phyloP scores from a whole-genome alignment of 2,888 invertebrate species.

The Diabrotica balteata region DNA sequence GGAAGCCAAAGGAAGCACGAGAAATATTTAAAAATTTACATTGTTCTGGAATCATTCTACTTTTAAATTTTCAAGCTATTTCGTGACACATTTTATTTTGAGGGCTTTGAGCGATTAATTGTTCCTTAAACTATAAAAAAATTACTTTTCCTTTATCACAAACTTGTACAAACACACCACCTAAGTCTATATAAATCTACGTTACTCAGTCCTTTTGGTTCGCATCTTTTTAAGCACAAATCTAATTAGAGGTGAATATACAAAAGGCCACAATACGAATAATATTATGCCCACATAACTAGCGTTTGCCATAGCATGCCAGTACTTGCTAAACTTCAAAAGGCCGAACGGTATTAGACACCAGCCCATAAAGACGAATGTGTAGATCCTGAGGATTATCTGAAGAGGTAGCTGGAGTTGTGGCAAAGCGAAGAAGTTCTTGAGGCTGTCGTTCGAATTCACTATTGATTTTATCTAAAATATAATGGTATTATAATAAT shows the following conservation, averaged over 20 bases:
- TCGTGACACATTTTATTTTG: no score
- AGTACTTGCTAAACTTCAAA: constrained; percentile 74
- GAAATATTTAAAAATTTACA: no score
- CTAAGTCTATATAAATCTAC: no score
- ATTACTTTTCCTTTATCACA: no score
- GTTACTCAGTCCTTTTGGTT: constrained; percentile 15
- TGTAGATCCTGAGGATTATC: constrained; percentile 73
- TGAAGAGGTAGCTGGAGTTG: constrained; percentile 62
- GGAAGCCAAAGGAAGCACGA: no score
- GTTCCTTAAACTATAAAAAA: no score
- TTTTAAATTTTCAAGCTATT: no score
- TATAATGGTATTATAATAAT: no score
- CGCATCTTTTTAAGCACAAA: constrained; percentile 35
- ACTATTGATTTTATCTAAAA: constrained; percentile 66
- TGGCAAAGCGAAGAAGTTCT: constrained; percentile 59
- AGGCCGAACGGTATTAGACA: constrained; percentile 78
- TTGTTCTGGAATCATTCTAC: no score
- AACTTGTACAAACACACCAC: no score
- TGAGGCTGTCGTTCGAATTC: constrained; percentile 62
- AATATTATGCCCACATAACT: constrained; percentile 75
- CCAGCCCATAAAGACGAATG: constrained; percentile 85
- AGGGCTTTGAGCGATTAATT: no score
- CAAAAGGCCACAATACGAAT: constrained; percentile 71
- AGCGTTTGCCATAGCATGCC: constrained; percentile 67
- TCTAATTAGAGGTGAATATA: constrained; percentile 62